Base-by-base conservation (phyloP, 2,113 vertebrate genomes). In the Tenrec ecaudatus region DNA sequence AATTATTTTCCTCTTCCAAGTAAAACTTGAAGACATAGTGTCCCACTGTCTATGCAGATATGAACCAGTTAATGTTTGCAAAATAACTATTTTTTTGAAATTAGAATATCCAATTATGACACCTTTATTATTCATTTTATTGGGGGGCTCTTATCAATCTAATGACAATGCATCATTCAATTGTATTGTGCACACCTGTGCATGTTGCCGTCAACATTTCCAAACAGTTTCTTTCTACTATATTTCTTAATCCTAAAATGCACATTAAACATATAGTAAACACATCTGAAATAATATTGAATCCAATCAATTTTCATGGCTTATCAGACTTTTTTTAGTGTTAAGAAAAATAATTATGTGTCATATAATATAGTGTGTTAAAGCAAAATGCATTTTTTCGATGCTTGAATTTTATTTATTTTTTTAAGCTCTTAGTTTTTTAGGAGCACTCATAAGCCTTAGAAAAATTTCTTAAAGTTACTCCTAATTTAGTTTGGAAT, bases 61-160 rank as follows among this genome's bases (percentile, higher is more conserved):
- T 62, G 38, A 90, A 27, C 36, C 20, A 89, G 47, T 84, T 92
- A 84, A 71, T 88, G 40, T 89, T 89, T 92, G 17, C 2, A 71
- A 58, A 31, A 43, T 82, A 29, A n/a, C 87, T 60, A 36, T 62
- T 69, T 84, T 90, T 85, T 92, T 90, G 75, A 92, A 96, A 88
- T 88, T 88, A 3, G 6, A 90, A 92, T 90, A 15, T 29, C 31
- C 88, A 82, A 71, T 83, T 66, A 89, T 90, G 53, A n/a, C 60
- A 71, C 1, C 57, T 47, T 89, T 62, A 2, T 53, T 53, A 53
- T 53, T 53, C 12, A 53, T 53, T 53, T 53, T 53, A 53, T 53
- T 53, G 47, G 47, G 12, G 47, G 9, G 47, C 5, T 12, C 9
- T 53, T 47, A 47, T 47, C 43, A 47, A 47, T 47, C 47, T 53